A percentile compares a stretch with the other conserved stretches of the same genome.
phyloP scores from a whole-genome alignment of 2,113 vertebrate species.

The Centropus bengalensis region DNA sequence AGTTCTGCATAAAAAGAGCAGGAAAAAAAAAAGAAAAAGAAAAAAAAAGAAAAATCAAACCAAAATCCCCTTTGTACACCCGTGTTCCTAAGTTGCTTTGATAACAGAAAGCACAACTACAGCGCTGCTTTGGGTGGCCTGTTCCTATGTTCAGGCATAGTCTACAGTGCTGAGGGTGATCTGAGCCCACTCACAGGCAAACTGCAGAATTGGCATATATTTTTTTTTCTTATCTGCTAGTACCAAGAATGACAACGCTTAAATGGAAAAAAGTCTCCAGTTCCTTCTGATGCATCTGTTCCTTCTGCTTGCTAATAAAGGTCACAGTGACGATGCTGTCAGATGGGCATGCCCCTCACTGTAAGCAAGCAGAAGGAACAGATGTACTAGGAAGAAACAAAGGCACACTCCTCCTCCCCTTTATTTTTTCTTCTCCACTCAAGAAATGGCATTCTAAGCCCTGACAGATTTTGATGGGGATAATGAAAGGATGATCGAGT shows the following conservation, averaged over 20 bases:
- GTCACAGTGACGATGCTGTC: neutral
- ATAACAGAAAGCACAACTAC: neutral
- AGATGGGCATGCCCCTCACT: neutral
- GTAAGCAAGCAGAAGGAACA: neutral
- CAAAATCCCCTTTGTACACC: neutral
- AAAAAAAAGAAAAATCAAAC: neutral
- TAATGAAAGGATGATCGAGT: neutral
- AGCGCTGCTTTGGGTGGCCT: fast-evolving
- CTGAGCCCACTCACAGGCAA: neutral
- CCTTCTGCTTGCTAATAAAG: neutral
- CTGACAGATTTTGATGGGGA: neutral
- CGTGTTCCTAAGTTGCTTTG: neutral
- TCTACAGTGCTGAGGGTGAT: neutral
- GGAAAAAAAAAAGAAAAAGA: neutral
- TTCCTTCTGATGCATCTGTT: neutral
- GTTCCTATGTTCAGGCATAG: fast-evolving
- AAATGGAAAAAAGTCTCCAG: neutral
- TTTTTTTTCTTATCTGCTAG: neutral
- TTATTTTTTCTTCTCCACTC: neutral
- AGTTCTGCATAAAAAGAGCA: neutral
- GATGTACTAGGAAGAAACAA: neutral
- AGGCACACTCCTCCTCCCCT: fast-evolving
- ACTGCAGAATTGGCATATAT: neutral
- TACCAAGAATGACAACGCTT: neutral
- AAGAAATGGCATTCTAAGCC: neutral